Conservation (phyloP, 2,888 invertebrate genomes). For the Saturnia japonica region DNA sequence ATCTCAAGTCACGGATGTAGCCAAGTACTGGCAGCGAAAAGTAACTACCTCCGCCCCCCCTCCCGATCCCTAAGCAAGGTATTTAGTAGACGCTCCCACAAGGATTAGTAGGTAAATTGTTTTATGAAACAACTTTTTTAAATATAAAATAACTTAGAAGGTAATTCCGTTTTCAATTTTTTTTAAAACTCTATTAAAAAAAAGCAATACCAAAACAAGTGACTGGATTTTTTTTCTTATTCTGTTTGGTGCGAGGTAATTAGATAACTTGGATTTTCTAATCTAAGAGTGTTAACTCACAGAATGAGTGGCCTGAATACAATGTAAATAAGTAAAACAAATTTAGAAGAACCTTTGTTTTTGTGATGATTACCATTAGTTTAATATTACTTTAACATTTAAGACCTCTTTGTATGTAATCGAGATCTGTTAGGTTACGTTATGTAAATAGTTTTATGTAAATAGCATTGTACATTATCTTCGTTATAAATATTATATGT, state of each 20-base stretch:
- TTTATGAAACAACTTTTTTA: too few species aligned
- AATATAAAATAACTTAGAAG: too few species aligned
- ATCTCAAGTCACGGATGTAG: too few species aligned
- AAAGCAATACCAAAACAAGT: too few species aligned
- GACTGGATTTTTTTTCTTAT: neutral
- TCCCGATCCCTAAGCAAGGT: too few species aligned
- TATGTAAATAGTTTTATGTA: conserved; percentile 60
- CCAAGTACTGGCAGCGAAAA: too few species aligned
- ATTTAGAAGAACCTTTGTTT: conserved; percentile 18
- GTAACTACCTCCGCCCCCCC: too few species aligned
- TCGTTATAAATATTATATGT: conserved; percentile 37
- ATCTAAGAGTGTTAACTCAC: neutral
- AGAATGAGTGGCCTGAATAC: conserved; percentile 9
- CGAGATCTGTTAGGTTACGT: conserved; percentile 63
- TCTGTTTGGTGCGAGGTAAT: neutral
- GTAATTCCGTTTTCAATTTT: too few species aligned
- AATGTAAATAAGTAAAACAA: conserved; percentile 6
- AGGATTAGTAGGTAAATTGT: too few species aligned
- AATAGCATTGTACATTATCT: conserved; percentile 59
- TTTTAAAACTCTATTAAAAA: too few species aligned
- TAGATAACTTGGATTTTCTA: neutral
- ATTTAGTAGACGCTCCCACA: too few species aligned
- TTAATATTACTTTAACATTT: conserved; percentile 26
- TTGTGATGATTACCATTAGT: conserved; percentile 73
- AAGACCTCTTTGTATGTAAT: conserved; percentile 25